These are phyloP conservation scores for Pseudomyrmex sp. DNA, from an alignment of 1,140 invertebrate genomes.

Conservation along the genomic window DNA sequence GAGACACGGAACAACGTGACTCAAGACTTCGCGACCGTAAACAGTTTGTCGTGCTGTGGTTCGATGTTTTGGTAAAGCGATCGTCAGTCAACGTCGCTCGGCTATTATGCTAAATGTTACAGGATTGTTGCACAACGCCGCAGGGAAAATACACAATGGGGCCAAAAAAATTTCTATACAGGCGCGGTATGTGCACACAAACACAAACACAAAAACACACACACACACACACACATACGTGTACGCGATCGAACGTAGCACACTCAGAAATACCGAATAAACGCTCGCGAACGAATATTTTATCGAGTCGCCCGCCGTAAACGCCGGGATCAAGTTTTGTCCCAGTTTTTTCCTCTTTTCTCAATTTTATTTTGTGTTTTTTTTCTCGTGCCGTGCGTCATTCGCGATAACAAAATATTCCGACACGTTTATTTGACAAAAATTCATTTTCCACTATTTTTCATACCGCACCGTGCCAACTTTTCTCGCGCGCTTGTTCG, in stretches of 20 bases:
- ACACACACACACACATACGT: neutral
- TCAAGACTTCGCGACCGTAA: neutral
- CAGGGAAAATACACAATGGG: neutral
- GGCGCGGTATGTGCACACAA: too few relatives aligned
- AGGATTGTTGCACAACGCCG: neutral
- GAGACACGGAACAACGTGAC: neutral
- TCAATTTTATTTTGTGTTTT: neutral
- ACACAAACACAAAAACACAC: too few relatives aligned
- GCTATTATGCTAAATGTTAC: constrained; percentile 38
- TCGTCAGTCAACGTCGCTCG: neutral
- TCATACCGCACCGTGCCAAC: constrained; percentile 42
- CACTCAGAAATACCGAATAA: constrained; percentile 16
- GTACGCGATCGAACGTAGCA: neutral
- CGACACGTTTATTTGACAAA: constrained; percentile 59
- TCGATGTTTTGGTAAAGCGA: neutral
- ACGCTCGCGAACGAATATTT: constrained; percentile 42
- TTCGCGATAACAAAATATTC: constrained; percentile 58
- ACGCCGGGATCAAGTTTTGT: constrained; percentile 35
- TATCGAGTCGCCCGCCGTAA: constrained; percentile 44
- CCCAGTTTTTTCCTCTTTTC: neutral
- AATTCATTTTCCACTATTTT: constrained; percentile 58
- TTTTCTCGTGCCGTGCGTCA: constrained; percentile 46
- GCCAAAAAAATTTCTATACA: constrained; percentile 7
- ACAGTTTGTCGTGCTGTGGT: constrained; percentile 1
- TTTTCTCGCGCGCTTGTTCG: constrained; percentile 26